Percentiles rank a stretch among this genome's conserved stretches.
These are phyloP conservation scores for Ptychochromis oligacanthus DNA, from an alignment of 2,113 vertebrate species.

Conservation along the genomic window DNA sequence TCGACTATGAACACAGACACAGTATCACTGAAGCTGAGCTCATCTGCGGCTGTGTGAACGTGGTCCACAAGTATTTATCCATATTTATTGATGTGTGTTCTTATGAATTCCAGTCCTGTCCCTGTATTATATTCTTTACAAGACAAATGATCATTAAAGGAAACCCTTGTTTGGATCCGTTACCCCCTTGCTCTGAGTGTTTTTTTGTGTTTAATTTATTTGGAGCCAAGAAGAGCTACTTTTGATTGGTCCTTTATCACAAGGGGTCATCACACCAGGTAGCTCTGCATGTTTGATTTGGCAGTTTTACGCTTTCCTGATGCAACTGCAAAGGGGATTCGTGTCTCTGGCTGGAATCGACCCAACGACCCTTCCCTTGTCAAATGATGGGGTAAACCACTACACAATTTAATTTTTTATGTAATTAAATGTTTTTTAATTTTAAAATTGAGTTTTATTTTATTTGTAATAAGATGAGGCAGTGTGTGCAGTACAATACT, in stretches of 20 bases:
- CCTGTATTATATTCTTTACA: slow-evolving; percentile 82
- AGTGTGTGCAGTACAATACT: not conserved
- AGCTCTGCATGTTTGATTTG: too few species aligned
- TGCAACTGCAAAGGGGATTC: too few species aligned
- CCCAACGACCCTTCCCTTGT: too few species aligned
- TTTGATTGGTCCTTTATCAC: too few species aligned
- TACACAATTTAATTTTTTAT: not conserved
- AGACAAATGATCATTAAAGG: slow-evolving; percentile 81
- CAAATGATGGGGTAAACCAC: too few species aligned
- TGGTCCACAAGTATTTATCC: slow-evolving; percentile 73
- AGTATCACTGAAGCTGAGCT: slow-evolving; percentile 20
- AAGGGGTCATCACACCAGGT: too few species aligned
- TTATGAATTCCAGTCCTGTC: slow-evolving; percentile 80
- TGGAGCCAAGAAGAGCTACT: too few species aligned
- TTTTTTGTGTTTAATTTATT: slow-evolving; percentile 33
- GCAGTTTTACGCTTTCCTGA: too few species aligned
- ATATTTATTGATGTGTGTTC: slow-evolving; percentile 82
- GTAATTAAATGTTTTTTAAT: not conserved
- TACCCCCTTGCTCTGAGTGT: slow-evolving; percentile 24
- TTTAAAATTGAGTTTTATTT: not conserved
- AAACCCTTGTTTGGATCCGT: slow-evolving; percentile 78
- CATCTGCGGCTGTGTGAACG: slow-evolving; percentile 61
- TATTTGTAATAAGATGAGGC: not conserved
- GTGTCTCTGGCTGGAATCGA: too few species aligned
- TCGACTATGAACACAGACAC: slow-evolving; percentile 2